These are phyloP conservation scores for Phainopepla nitens DNA, from an alignment of 2,113 vertebrate genomes.

Conservation along the genomic window DNA sequence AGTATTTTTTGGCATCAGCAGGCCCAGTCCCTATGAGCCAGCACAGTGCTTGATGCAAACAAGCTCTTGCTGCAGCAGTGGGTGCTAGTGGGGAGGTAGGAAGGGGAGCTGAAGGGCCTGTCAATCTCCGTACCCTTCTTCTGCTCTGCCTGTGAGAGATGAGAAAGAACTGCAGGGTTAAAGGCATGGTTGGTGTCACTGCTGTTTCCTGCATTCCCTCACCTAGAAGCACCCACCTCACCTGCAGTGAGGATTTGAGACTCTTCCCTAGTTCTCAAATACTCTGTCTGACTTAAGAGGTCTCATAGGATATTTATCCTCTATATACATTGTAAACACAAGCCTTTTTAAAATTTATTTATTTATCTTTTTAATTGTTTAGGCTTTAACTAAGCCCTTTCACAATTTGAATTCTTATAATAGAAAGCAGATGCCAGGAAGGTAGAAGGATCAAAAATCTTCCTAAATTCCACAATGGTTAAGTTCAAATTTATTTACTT, in stretches of 20 bases:
- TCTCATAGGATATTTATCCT: background rate
- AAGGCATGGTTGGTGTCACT: background rate
- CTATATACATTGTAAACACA: background rate
- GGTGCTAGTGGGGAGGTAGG: background rate
- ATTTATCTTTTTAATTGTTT: background rate
- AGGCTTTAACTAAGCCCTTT: background rate
- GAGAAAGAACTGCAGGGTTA: background rate
- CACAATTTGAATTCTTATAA: background rate
- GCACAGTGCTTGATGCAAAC: background rate
- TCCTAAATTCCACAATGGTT: background rate
- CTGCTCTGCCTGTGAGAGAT: background rate
- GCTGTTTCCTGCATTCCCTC: background rate
- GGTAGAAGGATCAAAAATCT: background rate
- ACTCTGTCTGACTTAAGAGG: background rate
- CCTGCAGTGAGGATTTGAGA: background rate
- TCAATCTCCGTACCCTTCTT: background rate
- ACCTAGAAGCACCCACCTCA: background rate
- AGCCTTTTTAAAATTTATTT: background rate
- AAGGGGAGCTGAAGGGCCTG: background rate
- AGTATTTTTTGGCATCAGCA: rapidly evolving
- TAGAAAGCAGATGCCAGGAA: background rate
- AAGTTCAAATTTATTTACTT: background rate
- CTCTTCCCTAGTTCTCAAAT: background rate
- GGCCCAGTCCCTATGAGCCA: background rate
- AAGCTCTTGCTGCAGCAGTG: background rate